phyloP scores from a whole-genome alignment of 2,797 vertebrate genomes.

The Acipenser transmontanus region DNA sequence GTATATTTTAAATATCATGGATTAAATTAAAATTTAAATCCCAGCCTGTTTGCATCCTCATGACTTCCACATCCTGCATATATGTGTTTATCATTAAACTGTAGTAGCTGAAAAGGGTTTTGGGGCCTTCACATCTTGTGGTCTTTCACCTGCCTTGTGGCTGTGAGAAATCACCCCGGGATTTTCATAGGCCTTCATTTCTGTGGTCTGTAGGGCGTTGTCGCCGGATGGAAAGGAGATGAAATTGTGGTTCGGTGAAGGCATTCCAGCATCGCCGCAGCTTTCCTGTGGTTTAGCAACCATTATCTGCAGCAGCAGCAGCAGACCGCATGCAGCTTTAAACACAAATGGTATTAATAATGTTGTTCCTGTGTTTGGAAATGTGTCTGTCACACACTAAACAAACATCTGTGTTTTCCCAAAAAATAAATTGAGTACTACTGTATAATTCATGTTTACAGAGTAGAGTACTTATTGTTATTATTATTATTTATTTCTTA shows the following conservation, averaged over 20 bases:
- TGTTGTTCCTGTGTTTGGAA: too few relatives aligned
- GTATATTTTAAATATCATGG: too few relatives aligned
- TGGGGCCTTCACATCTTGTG: background rate
- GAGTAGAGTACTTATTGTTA: too few relatives aligned
- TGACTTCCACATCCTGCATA: background rate
- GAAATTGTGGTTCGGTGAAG: constrained; percentile 10
- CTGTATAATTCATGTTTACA: too few relatives aligned
- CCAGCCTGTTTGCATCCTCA: too few relatives aligned
- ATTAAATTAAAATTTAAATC: too few relatives aligned
- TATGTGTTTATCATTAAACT: background rate
- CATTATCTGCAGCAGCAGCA: background rate
- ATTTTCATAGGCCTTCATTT: constrained; percentile 15
- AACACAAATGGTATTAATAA: too few relatives aligned
- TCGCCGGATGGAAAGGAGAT: background rate
- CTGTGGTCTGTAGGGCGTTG: constrained; percentile 17
- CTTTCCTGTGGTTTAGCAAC: background rate
- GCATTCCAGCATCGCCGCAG: constrained; percentile 9
- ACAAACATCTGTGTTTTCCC: too few relatives aligned
- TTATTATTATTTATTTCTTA: too few relatives aligned
- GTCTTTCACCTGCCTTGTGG: constrained; percentile 13
- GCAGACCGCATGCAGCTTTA: background rate
- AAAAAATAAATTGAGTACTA: too few relatives aligned
- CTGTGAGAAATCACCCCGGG: background rate
- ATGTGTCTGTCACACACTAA: too few relatives aligned
- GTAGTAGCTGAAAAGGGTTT: background rate